Evolutionary conservation across 1,140 invertebrate genomes (phyloP), one percentile per base, ranked within the genome.

Genomic region (Trypoxylus dichotomus): DNA sequence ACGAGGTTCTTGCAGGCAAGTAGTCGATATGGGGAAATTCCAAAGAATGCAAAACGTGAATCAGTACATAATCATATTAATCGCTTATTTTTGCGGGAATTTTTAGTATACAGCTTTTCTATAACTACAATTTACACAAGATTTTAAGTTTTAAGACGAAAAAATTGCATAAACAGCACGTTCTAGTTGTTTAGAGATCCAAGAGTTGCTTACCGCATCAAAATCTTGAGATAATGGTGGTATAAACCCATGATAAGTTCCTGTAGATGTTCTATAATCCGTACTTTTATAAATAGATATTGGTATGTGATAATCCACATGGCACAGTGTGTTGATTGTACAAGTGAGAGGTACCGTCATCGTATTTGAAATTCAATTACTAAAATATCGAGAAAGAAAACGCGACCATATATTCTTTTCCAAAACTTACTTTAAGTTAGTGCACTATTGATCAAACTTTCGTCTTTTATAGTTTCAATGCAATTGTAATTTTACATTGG

Each of bases 161-260:
- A n/a, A n/a, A n/a, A n/a, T n/a, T n/a, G n/a, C n/a, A n/a, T n/a
- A n/a, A n/a, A n/a, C n/a, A n/a, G n/a, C n/a, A n/a, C n/a, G n/a
- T n/a, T n/a, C n/a, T n/a, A n/a, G n/a, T n/a, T n/a, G n/a, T 37
- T 37, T 37, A 37, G 32, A n/a, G n/a, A n/a, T n/a, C n/a, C n/a
- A n/a, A n/a, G n/a, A n/a, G n/a, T n/a, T 63, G 82, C 80, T 83
- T 80, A 84, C 83, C 58, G 80, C 81, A 79, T 83, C 81, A 75
- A 80, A 85, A 47, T 82, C 73, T 78, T 83, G 81, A 0, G 82
- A 78, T 29, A 80, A 73, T 43, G 60, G 75, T 13, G 84, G 82
- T 8, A 84, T 79, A 78, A 79, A 80, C 42, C 75, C 41, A 74
- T 83, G 84, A 73, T 79, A 80, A 58, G 72, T 79, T 71, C 79